Evolutionary conservation across 2,797 vertebrate genomes (phyloP), one percentile per base, ranked within the genome.

Genomic region (Mus caroli): DNA sequence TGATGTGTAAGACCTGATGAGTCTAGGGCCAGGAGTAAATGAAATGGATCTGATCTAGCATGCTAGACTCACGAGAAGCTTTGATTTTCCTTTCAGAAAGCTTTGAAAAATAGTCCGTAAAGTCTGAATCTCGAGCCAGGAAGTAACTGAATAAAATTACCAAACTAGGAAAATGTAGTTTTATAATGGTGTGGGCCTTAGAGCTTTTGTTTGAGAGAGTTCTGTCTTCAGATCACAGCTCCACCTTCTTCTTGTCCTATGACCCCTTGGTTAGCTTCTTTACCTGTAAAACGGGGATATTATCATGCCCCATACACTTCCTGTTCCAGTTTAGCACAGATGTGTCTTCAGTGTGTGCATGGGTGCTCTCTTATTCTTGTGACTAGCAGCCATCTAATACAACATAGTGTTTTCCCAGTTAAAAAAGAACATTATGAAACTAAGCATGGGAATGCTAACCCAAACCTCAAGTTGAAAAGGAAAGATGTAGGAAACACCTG

Each of bases 401-500:
- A 56, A 67, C 15, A 3, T 14, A 80, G 37, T 77, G 17, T 37
- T 80, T 88, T 84, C 58, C 8, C 78, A 56, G 52, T 37, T 20
- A 14, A 11, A 90, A 77, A 84, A 43, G 24, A 83, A 11, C 6
- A 24, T 24, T 69, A 85, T 14, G 50, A 82, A 54, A 64, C 31
- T 20, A 87, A 91, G 69, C 71, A 24, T 73, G n/a, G 62, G 90
- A 85, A 80, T 34, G 73, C 71, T 71, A 90, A 64, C 83, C 13
- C 0, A 88, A 31, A 94, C 91, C 17, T 85, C 84, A 84, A 79
- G n/a, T 46, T 90, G 85, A 15, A 78, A 73, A 94, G 79, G 82
- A 73, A 67, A 40, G 92, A 88, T 50, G 76, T 83, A 94, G 67
- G 64, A 88, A 56, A 22, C 67, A n/a, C 31, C 77, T 88, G 87